Evolutionary conservation across 2,113 vertebrate genomes (phyloP).

Genomic region (Oenanthe oenanthe): DNA sequence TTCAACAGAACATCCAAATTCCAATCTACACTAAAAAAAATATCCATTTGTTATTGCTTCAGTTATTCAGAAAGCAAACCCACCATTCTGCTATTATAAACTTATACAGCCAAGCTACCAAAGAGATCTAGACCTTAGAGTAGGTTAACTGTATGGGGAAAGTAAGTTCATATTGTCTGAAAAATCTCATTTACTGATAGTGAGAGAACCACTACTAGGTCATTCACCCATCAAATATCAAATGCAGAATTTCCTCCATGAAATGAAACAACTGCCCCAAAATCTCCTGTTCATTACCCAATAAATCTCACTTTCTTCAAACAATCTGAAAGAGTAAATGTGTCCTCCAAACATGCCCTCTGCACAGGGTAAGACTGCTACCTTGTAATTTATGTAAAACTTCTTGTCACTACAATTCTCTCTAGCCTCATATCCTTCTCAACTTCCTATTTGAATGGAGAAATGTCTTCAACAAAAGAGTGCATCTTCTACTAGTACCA

Average conservation of each 20-base stretch:
- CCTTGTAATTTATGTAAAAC: neutral
- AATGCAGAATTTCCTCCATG: neutral
- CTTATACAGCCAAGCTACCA: neutral
- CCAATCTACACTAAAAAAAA: neutral
- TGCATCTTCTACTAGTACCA: neutral
- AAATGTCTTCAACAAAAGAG: neutral
- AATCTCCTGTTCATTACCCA: neutral
- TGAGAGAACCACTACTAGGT: neutral
- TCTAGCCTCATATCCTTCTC: neutral
- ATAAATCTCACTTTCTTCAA: neutral
- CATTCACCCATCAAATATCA: neutral
- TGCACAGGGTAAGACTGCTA: neutral
- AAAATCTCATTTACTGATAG: neutral
- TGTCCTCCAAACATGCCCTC: neutral
- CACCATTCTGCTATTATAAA: neutral
- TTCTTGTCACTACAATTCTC: neutral
- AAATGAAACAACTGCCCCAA: neutral
- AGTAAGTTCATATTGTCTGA: neutral
- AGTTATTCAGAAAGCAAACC: neutral
- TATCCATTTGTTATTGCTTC: neutral
- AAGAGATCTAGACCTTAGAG: neutral
- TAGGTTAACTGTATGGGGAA: neutral
- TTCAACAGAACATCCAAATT: neutral
- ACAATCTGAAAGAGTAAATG: neutral
- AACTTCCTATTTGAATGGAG: neutral